Conservation (phyloP, 2,888 invertebrate species). For the Heliconius sara region DNA sequence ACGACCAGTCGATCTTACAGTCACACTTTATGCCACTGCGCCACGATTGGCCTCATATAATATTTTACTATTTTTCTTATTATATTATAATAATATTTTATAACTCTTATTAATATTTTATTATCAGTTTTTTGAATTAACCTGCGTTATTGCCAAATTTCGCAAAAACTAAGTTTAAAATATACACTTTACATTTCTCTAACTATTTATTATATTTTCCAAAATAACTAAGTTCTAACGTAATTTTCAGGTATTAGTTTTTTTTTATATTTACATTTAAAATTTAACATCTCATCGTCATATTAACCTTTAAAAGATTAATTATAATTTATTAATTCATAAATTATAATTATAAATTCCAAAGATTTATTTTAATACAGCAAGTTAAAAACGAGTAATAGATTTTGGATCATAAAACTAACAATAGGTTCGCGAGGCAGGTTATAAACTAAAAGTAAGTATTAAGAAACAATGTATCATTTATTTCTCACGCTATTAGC, state of each 20-base stretch:
- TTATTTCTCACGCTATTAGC: slow-evolving; percentile 24
- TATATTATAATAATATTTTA: background rate
- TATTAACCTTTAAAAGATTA: background rate
- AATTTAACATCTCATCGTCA: no score
- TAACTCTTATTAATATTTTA: background rate
- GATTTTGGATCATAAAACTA: slow-evolving; percentile 32
- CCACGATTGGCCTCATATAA: no score
- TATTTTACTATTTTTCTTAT: no score
- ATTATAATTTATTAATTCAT: background rate
- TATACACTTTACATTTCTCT: no score
- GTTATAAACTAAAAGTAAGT: slow-evolving; percentile 21
- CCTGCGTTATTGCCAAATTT: background rate
- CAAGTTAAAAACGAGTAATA: slow-evolving; percentile 11
- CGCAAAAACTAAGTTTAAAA: no score
- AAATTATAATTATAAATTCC: background rate
- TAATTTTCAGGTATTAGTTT: no score
- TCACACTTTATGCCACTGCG: no score
- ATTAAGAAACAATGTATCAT: slow-evolving; percentile 28
- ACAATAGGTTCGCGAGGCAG: slow-evolving; percentile 31
- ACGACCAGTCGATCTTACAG: no score
- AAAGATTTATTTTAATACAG: background rate
- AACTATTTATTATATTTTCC: no score
- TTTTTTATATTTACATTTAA: no score
- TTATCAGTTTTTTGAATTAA: background rate
- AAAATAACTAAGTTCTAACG: no score